Evolutionary conservation across 2,888 invertebrate genomes (phyloP), one percentile per base, ranked within the genome.

Genomic region (Orthosia gracilis): DNA sequence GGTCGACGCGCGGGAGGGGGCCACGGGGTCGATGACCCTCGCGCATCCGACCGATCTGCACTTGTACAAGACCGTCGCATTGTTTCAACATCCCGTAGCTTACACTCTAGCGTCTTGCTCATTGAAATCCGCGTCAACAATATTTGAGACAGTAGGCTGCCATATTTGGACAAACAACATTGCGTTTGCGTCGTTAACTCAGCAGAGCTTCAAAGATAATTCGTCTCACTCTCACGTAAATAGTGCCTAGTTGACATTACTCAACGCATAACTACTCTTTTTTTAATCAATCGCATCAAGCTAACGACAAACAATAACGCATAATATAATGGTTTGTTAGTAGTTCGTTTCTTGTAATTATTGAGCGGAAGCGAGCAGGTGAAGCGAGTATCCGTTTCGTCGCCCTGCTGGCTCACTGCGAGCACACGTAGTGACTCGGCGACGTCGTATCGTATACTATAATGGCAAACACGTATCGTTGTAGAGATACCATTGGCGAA

Each of bases 31-130:
- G 89, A 93, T 89, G 95, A 95, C 94, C 94, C 91, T 82, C 92
- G 94, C 94, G 92, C 94, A 95, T 94, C 94, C 94, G 91, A 94
- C 94, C 94, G 95, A 94, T 94, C 94, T 94, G 93, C 95, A 95
- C 94, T 94, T 93, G 94, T 94, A 94, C 92, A 93, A 92, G 91
- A 94, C 92, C 93, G 91, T 93, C 93, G 92, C 92, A 94, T 96
- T 95, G 95, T 95, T 95, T 94, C 91, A 91, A 94, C 94, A 93
- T 94, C 89, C 86, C 90, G 88, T 91, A 86, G 86, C 89, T 87
- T 86, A 89, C 81, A 87, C 88, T 89, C 86, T 88, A 87, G 87
- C 89, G 82, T 88, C 88, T 88, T 87, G 87, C 88, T 88, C 88
- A 88, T 89, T 89, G 87, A 89, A 91, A 90, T 87, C 88, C 84